These are phyloP conservation scores for Coregonus sp. DNA, from an alignment of 2,797 vertebrate species.

Conservation along the genomic window DNA sequence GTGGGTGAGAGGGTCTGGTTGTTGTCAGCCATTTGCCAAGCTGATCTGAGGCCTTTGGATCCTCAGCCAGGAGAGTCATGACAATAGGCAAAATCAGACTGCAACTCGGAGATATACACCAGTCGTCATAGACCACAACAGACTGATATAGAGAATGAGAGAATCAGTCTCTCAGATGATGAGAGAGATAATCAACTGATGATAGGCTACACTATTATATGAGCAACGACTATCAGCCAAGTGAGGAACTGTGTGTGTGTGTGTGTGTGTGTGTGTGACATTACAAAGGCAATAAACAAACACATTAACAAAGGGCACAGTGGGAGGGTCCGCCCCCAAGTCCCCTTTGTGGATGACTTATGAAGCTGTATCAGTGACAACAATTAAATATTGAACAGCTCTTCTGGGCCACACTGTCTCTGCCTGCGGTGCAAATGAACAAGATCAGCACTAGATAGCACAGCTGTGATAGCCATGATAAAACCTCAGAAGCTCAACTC, in stretches of 20 bases:
- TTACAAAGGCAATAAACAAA: not conserved
- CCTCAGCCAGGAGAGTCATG: no score
- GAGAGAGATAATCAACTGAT: not conserved
- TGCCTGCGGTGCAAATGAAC: not conserved
- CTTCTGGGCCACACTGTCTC: not conserved
- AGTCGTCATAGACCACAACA: not conserved
- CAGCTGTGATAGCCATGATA: not conserved
- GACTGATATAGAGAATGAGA: not conserved
- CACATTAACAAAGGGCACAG: not conserved
- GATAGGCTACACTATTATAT: not conserved
- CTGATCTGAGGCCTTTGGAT: no score
- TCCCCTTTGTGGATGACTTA: not conserved
- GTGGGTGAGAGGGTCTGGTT: no score
- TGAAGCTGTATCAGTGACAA: slow-evolving; percentile 6
- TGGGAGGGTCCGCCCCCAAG: not conserved
- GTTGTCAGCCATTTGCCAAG: no score
- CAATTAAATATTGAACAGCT: slow-evolving; percentile 13
- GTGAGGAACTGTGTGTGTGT: not conserved
- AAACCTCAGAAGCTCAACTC: not conserved
- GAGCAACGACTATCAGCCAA: not conserved
- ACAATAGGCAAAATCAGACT: not conserved
- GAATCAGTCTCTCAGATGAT: not conserved
- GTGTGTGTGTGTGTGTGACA: not conserved
- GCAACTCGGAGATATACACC: not conserved
- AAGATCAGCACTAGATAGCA: not conserved